A percentile compares a stretch with the other conserved stretches of the same genome.
Conservation (phyloP, 2,113 vertebrate species). For the Oceanites oceanicus region DNA sequence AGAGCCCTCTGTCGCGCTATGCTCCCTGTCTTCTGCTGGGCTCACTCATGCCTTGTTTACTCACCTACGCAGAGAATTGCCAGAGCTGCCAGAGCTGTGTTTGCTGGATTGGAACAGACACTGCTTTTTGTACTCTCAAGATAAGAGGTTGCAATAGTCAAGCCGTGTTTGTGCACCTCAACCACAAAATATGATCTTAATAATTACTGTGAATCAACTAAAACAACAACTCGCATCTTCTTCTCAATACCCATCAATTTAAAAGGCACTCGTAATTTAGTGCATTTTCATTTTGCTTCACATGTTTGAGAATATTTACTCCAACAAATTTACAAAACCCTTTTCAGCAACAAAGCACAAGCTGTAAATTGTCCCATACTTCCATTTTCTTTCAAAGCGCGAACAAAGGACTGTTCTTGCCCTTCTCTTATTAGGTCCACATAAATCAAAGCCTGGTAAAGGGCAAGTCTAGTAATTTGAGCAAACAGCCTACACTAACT, state of each 20-base stretch:
- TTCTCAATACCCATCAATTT: constrained; percentile 31
- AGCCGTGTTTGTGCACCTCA: not conserved
- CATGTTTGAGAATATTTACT: constrained; percentile 33
- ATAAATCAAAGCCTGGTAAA: constrained; percentile 75
- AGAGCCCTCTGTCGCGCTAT: fast-evolving
- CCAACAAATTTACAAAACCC: constrained; percentile 39
- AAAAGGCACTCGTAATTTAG: constrained; percentile 4
- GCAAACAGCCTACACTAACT: constrained; percentile 49
- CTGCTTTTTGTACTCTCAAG: constrained; percentile 31
- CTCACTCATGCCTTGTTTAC: not conserved
- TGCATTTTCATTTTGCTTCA: constrained; percentile 29
- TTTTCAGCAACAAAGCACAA: constrained; percentile 47
- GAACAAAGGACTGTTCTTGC: constrained; percentile 45
- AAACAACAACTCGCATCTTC: not conserved
- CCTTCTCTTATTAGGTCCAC: constrained; percentile 31
- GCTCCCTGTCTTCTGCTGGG: not conserved
- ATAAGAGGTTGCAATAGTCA: constrained; percentile 45
- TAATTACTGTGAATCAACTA: constrained; percentile 48
- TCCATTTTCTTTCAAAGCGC: constrained; percentile 52
- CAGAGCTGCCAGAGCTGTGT: not conserved
- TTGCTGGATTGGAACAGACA: constrained; percentile 35
- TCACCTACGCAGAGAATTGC: not conserved
- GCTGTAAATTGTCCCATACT: constrained; percentile 66
- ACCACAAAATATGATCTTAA: constrained; percentile 53
- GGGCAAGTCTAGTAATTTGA: constrained; percentile 70